Evolutionary conservation across 1,140 invertebrate species (phyloP).

Genomic region (Zaprionus gabonicus): DNA sequence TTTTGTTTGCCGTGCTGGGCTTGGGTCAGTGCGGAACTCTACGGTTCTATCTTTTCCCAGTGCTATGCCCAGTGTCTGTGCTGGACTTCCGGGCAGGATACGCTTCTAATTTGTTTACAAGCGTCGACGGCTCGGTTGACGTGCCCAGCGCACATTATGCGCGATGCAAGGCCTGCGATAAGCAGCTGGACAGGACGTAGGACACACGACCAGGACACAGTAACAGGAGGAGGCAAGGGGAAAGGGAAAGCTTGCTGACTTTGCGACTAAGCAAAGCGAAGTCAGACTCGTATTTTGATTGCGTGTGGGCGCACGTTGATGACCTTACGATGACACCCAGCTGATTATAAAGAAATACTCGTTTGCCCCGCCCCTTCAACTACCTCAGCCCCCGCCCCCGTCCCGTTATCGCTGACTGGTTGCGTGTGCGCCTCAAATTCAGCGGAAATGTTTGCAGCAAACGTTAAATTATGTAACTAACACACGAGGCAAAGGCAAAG

Average conservation of each 20-base stretch:
- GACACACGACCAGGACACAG: neutral
- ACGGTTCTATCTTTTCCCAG: neutral
- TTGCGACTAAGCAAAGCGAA: slow-evolving; percentile 35
- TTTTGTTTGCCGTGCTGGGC: slow-evolving; percentile 51
- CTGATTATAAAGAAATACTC: slow-evolving; percentile 79
- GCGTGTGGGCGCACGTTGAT: slow-evolving; percentile 56
- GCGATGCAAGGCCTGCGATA: slow-evolving; percentile 69
- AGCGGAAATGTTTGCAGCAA: slow-evolving; percentile 80
- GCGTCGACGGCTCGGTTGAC: slow-evolving; percentile 54
- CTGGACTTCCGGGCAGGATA: slow-evolving; percentile 76
- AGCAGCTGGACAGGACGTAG: slow-evolving; percentile 47
- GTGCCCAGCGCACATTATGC: slow-evolving; percentile 72
- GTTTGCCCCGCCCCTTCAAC: slow-evolving; percentile 15
- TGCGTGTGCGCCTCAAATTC: slow-evolving; percentile 72
- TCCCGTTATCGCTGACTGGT: neutral
- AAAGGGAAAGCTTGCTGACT: slow-evolving; percentile 41
- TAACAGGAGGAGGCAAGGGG: neutral
- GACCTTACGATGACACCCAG: slow-evolving; percentile 83
- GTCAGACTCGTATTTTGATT: slow-evolving; percentile 26
- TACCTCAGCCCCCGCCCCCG: neutral
- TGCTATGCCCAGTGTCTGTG: slow-evolving; percentile 2
- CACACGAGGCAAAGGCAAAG: slow-evolving; percentile 48
- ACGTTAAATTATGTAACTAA: slow-evolving; percentile 80
- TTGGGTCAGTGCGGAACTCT: slow-evolving; percentile 12
- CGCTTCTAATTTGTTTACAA: slow-evolving; percentile 80